Evolutionary conservation across 2,113 vertebrate species (phyloP), one percentile per base, ranked within the genome.

Genomic region (Malurus cyaneus): DNA sequence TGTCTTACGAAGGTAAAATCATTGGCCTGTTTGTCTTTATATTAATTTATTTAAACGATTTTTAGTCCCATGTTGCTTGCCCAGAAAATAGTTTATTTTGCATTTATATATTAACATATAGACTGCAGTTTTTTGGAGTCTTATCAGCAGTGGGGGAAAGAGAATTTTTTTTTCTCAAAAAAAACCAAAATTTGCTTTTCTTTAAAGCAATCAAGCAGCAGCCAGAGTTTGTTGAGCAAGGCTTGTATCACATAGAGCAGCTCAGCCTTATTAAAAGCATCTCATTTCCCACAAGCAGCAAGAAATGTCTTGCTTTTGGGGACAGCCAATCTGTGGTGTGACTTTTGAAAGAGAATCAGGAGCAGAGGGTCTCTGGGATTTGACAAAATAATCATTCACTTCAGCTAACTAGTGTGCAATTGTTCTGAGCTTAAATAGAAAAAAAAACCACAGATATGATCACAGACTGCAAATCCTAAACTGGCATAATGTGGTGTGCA

Each of bases 311-410:
- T 73, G 44, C 46, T 91, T 94, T 83, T 29, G 28, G 82, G 42
- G 57, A 81, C 57, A 83, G 23, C 41, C 61, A 95, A 25, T 85
- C 69, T 53, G 52, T 67, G 8, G 21, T 57, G 82, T 84, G 70
- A 91, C 50, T 88, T 95, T 89, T 93, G 87, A 91, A 96, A 80
- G 59, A 74, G 70, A 93, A 93, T 83, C 64, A 72, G 50, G 44
- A 90, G 53, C 36, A 93, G 64, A 91, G 83, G 50, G 7, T 92
- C 77, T 91, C 60, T 92, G 74, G 44, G 32, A 87, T 92, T 74
- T 92, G 67, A 92, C 70, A 97, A 96, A 97, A 95, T 94, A 93
- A 92, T 92, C 65, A 93, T 92, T 93, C 57, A 71, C 41, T 80
- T 71, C 50, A 87, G n/a, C 76, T 85, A 86, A 86, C 54, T 25